Percentiles rank a stretch among this genome's conserved stretches.
These are phyloP conservation scores for Hydrophis major DNA, from an alignment of 2,797 vertebrate species.

Conservation along the genomic window DNA sequence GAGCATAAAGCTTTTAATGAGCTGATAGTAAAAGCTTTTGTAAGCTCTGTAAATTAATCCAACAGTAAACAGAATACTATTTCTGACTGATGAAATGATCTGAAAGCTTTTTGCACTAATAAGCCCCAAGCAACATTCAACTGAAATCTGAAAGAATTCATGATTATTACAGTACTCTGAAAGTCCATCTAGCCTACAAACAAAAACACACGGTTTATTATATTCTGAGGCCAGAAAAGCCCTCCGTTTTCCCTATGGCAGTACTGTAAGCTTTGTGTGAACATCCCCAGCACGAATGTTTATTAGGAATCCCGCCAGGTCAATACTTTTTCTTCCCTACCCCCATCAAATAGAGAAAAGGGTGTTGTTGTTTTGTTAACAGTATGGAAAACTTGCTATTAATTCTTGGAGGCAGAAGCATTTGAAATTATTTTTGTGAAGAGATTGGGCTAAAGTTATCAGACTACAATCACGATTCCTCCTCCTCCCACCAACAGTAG, in stretches of 20 bases:
- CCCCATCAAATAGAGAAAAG: no score
- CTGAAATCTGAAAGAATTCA: not conserved
- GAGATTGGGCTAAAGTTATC: not conserved
- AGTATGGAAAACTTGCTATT: no score
- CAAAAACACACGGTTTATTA: not conserved
- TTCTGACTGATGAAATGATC: not conserved
- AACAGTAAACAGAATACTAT: not conserved
- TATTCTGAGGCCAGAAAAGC: not conserved
- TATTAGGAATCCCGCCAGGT: not conserved
- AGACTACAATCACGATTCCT: not conserved
- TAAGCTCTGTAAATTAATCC: not conserved
- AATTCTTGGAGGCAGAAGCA: not conserved
- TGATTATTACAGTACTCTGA: not conserved
- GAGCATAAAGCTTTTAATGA: not conserved
- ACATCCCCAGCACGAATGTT: not conserved
- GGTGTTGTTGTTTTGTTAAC: no score
- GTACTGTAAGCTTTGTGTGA: not conserved
- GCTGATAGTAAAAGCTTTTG: not conserved
- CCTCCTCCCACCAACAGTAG: not conserved
- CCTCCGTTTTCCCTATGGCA: not conserved
- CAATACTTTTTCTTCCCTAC: not conserved
- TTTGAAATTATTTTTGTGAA: not conserved
- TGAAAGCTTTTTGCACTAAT: not conserved
- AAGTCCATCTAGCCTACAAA: not conserved
- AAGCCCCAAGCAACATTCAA: not conserved